Evolutionary conservation across 2,888 invertebrate genomes (phyloP).

Genomic region (Rhamphomyia laevipes): DNA sequence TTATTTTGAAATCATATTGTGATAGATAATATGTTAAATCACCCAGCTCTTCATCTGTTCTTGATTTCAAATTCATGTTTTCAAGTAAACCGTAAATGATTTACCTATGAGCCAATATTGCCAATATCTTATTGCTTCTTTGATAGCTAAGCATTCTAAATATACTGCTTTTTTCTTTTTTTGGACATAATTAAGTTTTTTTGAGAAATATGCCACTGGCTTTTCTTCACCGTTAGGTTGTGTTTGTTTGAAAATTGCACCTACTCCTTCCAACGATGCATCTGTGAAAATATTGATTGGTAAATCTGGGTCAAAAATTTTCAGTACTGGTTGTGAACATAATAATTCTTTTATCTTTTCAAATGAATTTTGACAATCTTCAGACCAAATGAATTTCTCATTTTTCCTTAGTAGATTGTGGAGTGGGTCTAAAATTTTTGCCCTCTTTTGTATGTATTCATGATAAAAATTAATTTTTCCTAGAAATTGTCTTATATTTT

Average conservation of each 20-base stretch:
- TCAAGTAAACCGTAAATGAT: conserved; percentile 13
- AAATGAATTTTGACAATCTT: too few relatives aligned
- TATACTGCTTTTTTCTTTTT: conserved; percentile 15
- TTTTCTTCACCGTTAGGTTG: conserved; percentile 10
- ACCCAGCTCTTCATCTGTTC: too few relatives aligned
- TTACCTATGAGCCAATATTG: conserved; percentile 13
- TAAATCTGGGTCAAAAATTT: conserved; percentile 14
- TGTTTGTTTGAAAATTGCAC: conserved; percentile 15
- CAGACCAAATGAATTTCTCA: conserved; percentile 10
- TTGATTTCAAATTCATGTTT: conserved; percentile 13
- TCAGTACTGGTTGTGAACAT: conserved; percentile 13
- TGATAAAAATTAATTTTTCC: conserved; percentile 16
- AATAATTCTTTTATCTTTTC: conserved; percentile 13
- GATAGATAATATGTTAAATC: too few relatives aligned
- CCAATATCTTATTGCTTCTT: conserved; percentile 15
- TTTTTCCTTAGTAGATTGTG: conserved; percentile 15
- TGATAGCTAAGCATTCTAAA: conserved; percentile 15
- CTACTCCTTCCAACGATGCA: conserved; percentile 13
- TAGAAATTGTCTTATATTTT: too few relatives aligned
- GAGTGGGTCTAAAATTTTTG: conserved; percentile 14
- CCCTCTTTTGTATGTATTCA: conserved; percentile 12
- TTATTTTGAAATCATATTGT: too few relatives aligned
- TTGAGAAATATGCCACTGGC: too few relatives aligned
- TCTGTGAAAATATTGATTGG: conserved; percentile 10
- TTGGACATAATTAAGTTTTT: conserved; percentile 14